Percentiles rank a stretch among this genome's conserved stretches.
These are phyloP conservation scores for Crocodylus rhombifer DNA, from an alignment of 2,797 vertebrate species.

Conservation along the genomic window DNA sequence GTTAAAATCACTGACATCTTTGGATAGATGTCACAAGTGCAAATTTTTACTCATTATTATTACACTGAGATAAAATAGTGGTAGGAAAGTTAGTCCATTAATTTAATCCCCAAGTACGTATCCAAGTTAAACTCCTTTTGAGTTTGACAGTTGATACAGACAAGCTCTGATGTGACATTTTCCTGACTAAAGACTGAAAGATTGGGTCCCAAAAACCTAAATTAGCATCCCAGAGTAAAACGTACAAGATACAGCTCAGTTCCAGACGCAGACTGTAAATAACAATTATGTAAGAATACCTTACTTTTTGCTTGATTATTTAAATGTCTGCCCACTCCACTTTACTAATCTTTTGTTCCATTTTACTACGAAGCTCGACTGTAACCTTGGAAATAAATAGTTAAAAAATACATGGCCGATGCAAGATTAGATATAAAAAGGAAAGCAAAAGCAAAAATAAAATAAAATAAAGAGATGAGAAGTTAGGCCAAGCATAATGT, in stretches of 20 bases:
- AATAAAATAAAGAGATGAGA: background rate
- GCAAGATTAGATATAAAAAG: background rate
- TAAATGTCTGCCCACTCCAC: background rate
- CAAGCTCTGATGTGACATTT: background rate
- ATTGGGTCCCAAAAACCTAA: background rate
- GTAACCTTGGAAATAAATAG: constrained; percentile 1
- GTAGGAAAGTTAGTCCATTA: background rate
- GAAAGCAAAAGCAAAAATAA: background rate
- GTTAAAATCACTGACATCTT: background rate
- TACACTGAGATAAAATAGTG: background rate
- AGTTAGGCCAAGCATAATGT: constrained; percentile 18
- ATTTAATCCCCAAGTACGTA: background rate
- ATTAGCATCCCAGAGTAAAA: background rate
- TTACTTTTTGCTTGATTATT: constrained; percentile 33
- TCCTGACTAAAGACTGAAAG: background rate
- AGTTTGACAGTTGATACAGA: background rate
- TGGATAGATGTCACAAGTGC: background rate
- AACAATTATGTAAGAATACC: background rate
- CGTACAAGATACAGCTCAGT: background rate
- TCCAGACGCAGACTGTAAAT: constrained; percentile 1
- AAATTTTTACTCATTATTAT: background rate
- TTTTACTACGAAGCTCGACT: background rate
- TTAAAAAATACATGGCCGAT: constrained; percentile 13
- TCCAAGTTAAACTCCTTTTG: background rate
- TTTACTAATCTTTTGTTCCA: constrained; percentile 33